Conservation (phyloP, 2,888 invertebrate species). For the Perizoma affinitatum region DNA sequence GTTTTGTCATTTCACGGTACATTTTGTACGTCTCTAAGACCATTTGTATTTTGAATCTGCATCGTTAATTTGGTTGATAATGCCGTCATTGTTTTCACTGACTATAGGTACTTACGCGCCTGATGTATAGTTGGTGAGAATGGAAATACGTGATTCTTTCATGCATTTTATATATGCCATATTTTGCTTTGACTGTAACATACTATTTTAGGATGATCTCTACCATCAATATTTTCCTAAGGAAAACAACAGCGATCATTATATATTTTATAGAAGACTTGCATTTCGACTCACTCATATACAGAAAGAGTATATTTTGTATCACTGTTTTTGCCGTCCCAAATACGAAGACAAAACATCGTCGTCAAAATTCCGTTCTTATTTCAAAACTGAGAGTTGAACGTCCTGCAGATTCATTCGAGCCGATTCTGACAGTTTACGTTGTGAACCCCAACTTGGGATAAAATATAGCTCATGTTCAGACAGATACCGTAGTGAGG, state of each 20-base stretch:
- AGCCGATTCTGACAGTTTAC: conserved; percentile 80
- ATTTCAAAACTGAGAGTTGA: conserved; percentile 74
- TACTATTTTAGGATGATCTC: too few relatives aligned
- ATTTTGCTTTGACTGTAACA: too few relatives aligned
- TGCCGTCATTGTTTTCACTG: conserved; percentile 32
- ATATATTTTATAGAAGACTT: background rate
- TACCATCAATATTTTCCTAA: too few relatives aligned
- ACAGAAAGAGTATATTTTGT: conserved; percentile 14
- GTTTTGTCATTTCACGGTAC: conserved; percentile 70
- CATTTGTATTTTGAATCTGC: conserved; percentile 65
- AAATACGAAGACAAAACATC: conserved; percentile 35
- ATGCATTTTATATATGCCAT: too few relatives aligned
- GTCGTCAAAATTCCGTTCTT: conserved; percentile 40
- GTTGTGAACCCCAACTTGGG: conserved; percentile 75
- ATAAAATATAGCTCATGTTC: conserved; percentile 82
- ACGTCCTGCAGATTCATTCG: conserved; percentile 71
- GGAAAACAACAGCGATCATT: background rate
- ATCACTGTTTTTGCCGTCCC: conserved; percentile 20
- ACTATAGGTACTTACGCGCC: background rate
- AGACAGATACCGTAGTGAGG: conserved; percentile 73
- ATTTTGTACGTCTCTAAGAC: conserved; percentile 68
- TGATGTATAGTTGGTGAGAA: too few relatives aligned
- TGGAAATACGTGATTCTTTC: background rate
- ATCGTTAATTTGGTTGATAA: conserved; percentile 36
- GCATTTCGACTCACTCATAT: conserved; percentile 7